Conservation (phyloP, 2,888 invertebrate genomes). For the Tipula lateralis region DNA sequence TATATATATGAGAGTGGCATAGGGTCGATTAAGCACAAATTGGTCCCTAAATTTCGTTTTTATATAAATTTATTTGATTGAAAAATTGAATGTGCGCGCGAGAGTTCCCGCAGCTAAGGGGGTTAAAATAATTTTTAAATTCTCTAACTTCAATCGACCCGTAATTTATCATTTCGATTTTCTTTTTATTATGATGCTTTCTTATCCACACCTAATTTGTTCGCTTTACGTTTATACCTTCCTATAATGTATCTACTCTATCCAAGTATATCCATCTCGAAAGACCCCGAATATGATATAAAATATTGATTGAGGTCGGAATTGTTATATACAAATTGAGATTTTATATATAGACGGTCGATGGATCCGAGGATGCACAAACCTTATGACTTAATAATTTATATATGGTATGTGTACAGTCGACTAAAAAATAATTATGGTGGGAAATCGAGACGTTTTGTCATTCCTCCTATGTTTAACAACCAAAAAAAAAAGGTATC, state of each 20-base stretch:
- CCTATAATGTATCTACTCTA: too few relatives aligned
- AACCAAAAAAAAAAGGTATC: too few relatives aligned
- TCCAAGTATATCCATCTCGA: neutral
- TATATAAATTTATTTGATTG: neutral
- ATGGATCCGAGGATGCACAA: neutral
- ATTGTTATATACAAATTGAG: neutral
- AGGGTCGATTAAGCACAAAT: constrained; percentile 19
- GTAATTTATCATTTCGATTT: neutral
- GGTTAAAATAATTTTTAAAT: neutral
- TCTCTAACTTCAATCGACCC: neutral
- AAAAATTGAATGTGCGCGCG: neutral
- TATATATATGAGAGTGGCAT: neutral
- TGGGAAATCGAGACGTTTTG: neutral
- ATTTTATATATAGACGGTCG: neutral
- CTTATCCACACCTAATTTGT: constrained; percentile 19
- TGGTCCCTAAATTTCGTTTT: neutral
- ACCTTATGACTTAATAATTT: neutral
- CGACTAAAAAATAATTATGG: neutral
- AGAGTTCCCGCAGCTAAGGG: neutral
- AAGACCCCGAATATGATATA: neutral
- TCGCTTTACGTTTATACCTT: too few relatives aligned
- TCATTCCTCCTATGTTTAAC: neutral
- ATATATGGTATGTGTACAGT: neutral
- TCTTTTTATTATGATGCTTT: neutral
- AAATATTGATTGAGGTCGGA: neutral